Evolutionary conservation across 1,140 invertebrate species (phyloP).

Genomic region (Phymorhynchus buccinoides): DNA sequence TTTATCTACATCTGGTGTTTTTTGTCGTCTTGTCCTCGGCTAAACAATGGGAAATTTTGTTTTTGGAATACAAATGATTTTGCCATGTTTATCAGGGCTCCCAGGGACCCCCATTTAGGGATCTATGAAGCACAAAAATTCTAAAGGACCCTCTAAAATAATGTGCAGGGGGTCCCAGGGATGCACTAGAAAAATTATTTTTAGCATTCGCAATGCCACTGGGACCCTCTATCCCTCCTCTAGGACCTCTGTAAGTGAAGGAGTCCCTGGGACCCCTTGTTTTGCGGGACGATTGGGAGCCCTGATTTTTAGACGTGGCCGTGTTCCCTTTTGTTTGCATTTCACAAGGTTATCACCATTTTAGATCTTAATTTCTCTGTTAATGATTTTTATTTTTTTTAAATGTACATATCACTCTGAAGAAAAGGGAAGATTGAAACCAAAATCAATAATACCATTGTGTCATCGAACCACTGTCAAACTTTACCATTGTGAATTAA

Average conservation of each 20-base stretch:
- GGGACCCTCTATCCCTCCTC: too few relatives aligned
- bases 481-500: background rate
- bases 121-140: too few relatives aligned
- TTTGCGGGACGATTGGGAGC: too few relatives aligned
- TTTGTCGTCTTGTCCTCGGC: background rate
- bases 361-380: background rate
- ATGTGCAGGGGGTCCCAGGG: too few relatives aligned
- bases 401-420: conserved; percentile 11
- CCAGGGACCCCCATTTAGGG: too few relatives aligned
- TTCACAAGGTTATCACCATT: background rate
- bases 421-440: background rate
- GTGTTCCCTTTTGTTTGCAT: background rate
- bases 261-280: too few relatives aligned
- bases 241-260: too few relatives aligned
- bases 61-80: too few relatives aligned
- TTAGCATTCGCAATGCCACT: too few relatives aligned
- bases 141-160: too few relatives aligned
- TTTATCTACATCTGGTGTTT: background rate
- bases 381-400: background rate
- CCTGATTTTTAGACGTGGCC: background rate
- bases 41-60: background rate
- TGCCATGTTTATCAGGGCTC: too few relatives aligned
- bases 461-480: background rate
- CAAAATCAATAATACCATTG: background rate
- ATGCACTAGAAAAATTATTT: too few relatives aligned